Conservation (phyloP, 2,797 vertebrate species). For the Hephaestus fuliginosus region DNA sequence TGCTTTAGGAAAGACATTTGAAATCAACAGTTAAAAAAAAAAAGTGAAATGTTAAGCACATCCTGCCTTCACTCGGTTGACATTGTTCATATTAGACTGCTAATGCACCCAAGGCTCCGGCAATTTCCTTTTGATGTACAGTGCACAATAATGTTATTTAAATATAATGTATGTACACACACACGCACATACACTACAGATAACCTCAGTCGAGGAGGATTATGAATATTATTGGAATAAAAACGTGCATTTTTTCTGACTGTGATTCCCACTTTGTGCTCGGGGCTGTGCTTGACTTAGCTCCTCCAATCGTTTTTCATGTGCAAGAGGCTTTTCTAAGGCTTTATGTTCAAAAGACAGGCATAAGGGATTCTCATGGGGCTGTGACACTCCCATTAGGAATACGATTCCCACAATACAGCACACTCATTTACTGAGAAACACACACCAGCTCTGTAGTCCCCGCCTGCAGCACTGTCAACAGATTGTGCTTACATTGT, state of each 20-base stretch:
- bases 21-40: conserved; percentile 34
- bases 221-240: conserved; percentile 60
- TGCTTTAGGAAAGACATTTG: conserved; percentile 1
- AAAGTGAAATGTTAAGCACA: conserved; percentile 25
- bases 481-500: conserved; percentile 59
- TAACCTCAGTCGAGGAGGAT: conserved; percentile 51
- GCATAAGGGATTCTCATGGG: conserved; percentile 62
- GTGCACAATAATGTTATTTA: conserved; percentile 28
- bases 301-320: conserved; percentile 56
- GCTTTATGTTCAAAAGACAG: conserved; percentile 68
- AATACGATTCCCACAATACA: conserved; percentile 53
- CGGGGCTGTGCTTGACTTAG: conserved; percentile 58
- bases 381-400: conserved; percentile 71
- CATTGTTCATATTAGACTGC: conserved; percentile 47
- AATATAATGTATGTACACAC: conserved; percentile 17
- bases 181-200: conserved; percentile 22
- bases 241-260: conserved; percentile 34
- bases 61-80: conserved; percentile 14
- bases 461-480: conserved; percentile 39
- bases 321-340: conserved; percentile 58
- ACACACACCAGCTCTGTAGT: conserved; percentile 50
- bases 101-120: conserved; percentile 18
- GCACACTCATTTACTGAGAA: conserved; percentile 55
- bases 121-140: conserved; percentile 38
- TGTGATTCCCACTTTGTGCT: conserved; percentile 49